phyloP scores from a whole-genome alignment of 2,797 vertebrate genomes.

The Aphelocoma californica region DNA sequence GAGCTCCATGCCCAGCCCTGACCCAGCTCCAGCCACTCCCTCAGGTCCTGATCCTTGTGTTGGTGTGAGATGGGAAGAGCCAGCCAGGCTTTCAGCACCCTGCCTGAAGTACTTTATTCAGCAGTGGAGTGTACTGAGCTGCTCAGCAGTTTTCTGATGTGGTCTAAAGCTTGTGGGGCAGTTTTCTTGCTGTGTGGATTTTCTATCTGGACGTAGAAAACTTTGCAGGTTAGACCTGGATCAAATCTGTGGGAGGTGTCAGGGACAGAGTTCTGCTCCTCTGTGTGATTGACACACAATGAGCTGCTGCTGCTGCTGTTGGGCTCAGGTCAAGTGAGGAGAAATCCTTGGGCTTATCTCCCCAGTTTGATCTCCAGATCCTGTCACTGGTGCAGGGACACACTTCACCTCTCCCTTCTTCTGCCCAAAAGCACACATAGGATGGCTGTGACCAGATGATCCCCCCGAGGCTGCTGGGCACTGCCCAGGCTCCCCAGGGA shows the following conservation, averaged over 20 bases:
- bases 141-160: neutral
- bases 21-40: neutral
- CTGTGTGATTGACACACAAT: neutral
- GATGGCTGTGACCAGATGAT: neutral
- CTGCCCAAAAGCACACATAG: fast-evolving
- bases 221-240: neutral
- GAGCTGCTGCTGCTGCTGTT: neutral
- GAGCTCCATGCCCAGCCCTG: neutral
- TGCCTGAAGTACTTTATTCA: neutral
- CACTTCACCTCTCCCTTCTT: neutral
- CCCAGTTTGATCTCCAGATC: neutral
- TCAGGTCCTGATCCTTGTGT: neutral
- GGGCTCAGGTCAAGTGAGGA: neutral
- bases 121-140: fast-evolving
- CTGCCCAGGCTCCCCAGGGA: neutral
- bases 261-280: neutral
- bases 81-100: neutral
- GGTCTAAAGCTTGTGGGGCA: neutral
- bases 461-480: neutral
- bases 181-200: neutral
- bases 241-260: neutral
- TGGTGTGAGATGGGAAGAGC: neutral
- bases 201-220: fast-evolving
- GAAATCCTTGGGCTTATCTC: neutral
- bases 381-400: neutral